These are phyloP conservation scores for Drosophila repleta DNA, from an alignment of 1,140 invertebrate genomes.

Conservation along the genomic window DNA sequence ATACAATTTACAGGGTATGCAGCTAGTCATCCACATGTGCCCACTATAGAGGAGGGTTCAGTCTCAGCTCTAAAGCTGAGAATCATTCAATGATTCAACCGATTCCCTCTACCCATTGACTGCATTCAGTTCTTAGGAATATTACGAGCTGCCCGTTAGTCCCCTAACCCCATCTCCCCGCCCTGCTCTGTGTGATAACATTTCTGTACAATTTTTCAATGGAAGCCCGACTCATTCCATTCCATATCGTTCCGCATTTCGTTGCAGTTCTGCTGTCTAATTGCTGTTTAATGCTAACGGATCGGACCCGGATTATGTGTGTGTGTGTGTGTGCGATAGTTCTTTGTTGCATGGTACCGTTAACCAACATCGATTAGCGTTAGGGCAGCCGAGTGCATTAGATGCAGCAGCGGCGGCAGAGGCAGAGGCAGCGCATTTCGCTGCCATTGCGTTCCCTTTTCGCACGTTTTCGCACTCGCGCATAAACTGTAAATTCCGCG, in stretches of 20 bases:
- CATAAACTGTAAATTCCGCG: conserved; percentile 59
- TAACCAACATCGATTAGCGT: conserved; percentile 33
- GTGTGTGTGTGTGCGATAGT: conserved; percentile 1
- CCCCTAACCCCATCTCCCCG: background rate
- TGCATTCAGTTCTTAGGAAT: background rate
- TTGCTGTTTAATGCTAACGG: conserved; percentile 22
- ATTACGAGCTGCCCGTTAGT: background rate
- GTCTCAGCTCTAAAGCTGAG: conserved; percentile 5
- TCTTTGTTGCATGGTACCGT: conserved; percentile 28
- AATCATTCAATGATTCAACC: conserved; percentile 33
- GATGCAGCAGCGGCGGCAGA: background rate
- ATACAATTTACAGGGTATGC: background rate
- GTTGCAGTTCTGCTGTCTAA: conserved; percentile 9
- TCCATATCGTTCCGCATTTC: background rate
- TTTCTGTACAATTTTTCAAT: background rate
- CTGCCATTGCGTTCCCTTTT: conserved; percentile 3
- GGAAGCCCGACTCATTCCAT: conserved; percentile 11
- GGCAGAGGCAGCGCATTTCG: background rate
- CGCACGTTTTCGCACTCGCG: conserved; percentile 1
- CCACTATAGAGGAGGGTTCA: background rate
- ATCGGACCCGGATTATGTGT: background rate
- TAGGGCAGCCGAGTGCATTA: conserved; percentile 17
- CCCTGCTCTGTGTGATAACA: conserved; percentile 7
- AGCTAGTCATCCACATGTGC: background rate
- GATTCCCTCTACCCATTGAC: conserved; percentile 19